A percentile compares a stretch with the other conserved stretches of the same genome.
Conservation (phyloP, 1,140 invertebrate species). For the Lanistes nyassanus region DNA sequence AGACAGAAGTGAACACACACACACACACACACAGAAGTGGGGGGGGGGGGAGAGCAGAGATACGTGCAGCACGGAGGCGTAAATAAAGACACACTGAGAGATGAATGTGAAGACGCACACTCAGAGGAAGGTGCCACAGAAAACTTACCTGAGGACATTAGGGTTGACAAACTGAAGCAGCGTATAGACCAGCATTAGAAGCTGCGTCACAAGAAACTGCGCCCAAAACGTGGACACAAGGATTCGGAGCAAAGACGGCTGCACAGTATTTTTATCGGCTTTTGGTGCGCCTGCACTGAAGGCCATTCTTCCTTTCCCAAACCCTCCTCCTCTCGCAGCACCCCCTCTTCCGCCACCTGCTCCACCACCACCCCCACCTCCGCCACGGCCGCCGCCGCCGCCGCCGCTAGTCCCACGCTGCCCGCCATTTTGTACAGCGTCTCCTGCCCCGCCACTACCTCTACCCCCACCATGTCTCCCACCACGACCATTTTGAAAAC, state of each 20-base stretch:
- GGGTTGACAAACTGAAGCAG: slow-evolving; percentile 17
- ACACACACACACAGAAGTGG: too few relatives aligned
- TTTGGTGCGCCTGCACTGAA: background rate
- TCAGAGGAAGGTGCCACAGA: background rate
- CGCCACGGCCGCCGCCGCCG: slow-evolving; percentile 86
- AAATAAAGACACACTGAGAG: background rate
- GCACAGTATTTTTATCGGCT: background rate
- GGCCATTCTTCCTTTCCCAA: background rate
- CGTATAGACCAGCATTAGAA: slow-evolving; percentile 11
- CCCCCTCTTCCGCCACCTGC: background rate
- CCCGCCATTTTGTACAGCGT: background rate
- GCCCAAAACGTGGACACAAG: background rate
- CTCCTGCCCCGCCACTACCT: background rate
- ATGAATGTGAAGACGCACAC: background rate
- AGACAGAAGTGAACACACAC: too few relatives aligned
- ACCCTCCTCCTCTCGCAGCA: background rate
- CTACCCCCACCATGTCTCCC: background rate
- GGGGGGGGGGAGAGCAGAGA: too few relatives aligned
- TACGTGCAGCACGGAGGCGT: background rate
- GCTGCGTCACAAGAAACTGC: background rate
- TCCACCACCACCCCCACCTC: slow-evolving; percentile 64
- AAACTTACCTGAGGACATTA: background rate
- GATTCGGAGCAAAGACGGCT: slow-evolving; percentile 1
- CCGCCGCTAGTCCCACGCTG: slow-evolving; percentile 76
- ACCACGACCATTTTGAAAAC: background rate